Evolutionary conservation across 2,888 invertebrate genomes (phyloP), one percentile per base, ranked within the genome.

Genomic region (Crematogaster levior): DNA sequence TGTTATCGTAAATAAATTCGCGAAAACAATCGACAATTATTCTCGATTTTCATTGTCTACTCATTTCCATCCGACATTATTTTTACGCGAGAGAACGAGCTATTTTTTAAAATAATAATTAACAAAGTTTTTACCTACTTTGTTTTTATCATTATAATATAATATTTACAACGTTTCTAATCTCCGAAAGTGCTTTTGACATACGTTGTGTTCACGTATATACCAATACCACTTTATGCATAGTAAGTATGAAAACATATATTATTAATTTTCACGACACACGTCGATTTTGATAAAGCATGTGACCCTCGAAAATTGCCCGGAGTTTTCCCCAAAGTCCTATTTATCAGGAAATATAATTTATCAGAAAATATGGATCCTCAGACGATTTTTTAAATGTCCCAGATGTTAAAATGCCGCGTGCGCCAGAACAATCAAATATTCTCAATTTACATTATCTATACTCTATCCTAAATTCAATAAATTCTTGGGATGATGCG

Each of bases 211-310:
- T 40, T 5, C 9, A 21, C 6, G 0, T 40, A 24, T n/a, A 9
- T 37, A 24, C 6, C 61, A 24, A 21, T 3, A 0, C 7, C 15
- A 53, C 24, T 75, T 75, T 30, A 65, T 27, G 34, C 30, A 37
- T 1, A 7, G 12, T 63, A 21, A n/a, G 1, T 21, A 60, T 18
- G 24, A 1, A 37, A 12, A 37, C 24, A 75, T 75, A 40, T 34
- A 77, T 70, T 58, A 77, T 77, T 70, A 70, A 70, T 77, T 56
- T 56, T 56, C 15, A 56, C 18, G 15, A 48, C 12, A 9, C 12
- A 12, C n/a, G 30, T 70, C 10, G 43, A 34, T 24, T 58, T 56
- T 46, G 4, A 58, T 56, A 18, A 18, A 34, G 1, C 10, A 21
- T 6, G 4, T 21, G 30, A 56, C 34, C 43, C 30, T 40, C 5